phyloP scores from a whole-genome alignment of 2,113 vertebrate species.

The Gymnarchus niloticus region DNA sequence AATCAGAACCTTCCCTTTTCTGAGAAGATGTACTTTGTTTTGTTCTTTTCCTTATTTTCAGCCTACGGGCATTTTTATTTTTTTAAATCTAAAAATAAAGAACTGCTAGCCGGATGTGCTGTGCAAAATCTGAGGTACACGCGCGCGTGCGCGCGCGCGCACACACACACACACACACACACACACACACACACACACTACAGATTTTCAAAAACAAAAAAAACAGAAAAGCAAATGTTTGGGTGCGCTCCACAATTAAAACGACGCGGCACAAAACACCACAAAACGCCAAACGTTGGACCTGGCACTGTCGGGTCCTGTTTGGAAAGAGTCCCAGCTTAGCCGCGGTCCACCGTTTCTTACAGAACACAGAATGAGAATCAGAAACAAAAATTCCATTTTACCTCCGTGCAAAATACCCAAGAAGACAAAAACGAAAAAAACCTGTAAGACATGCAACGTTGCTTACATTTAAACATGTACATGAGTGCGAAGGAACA shows the following conservation, averaged over 20 bases:
- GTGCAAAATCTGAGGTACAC: not conserved
- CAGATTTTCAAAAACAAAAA: not conserved
- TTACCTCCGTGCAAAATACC: not conserved
- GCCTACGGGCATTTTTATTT: not conserved
- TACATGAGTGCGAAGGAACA: not conserved
- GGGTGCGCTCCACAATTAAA: not conserved
- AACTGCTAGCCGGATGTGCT: not conserved
- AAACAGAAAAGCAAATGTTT: not conserved
- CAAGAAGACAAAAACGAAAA: not conserved
- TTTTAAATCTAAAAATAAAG: slow-evolving; percentile 15
- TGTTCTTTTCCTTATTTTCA: not conserved
- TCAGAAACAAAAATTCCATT: not conserved
- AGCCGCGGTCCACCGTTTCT: not conserved
- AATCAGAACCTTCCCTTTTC: slow-evolving; percentile 7
- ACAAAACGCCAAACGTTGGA: not conserved
- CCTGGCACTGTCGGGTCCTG: not conserved
- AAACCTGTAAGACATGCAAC: too few relatives aligned
- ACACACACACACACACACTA: not conserved
- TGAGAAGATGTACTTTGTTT: slow-evolving; percentile 3
- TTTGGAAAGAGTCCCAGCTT: not conserved
- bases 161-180: not conserved
- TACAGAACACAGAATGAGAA: not conserved
- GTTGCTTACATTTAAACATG: too few relatives aligned
- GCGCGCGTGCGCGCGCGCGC: not conserved
- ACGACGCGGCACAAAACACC: not conserved